These are phyloP conservation scores for Ostrea edulis DNA, from an alignment of 1,140 invertebrate genomes.

Conservation along the genomic window DNA sequence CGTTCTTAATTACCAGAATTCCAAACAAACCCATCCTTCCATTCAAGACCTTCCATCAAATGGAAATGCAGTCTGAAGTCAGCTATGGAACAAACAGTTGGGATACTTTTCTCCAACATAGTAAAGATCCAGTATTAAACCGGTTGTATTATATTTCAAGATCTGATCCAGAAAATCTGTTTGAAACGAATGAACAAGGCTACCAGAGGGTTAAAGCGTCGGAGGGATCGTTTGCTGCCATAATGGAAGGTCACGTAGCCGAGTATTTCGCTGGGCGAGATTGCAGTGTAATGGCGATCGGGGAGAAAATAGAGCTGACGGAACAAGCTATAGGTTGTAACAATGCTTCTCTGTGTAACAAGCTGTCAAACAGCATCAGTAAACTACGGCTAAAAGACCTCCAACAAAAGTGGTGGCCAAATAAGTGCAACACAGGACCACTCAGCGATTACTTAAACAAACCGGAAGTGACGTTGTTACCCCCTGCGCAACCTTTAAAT, in stretches of 20 bases:
- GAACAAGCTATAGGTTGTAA: constrained; percentile 90
- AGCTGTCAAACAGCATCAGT: constrained; percentile 59
- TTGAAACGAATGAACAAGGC: constrained; percentile 88
- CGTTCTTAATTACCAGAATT: constrained; percentile 85
- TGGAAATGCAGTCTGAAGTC: constrained; percentile 47
- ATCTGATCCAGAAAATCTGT: constrained; percentile 13
- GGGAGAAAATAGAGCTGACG: constrained; percentile 89
- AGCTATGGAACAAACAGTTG: neutral
- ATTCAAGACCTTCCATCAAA: constrained; percentile 58
- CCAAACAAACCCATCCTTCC: constrained; percentile 62
- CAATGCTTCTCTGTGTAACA: constrained; percentile 40
- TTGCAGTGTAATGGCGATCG: constrained; percentile 85
- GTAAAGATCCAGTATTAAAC: constrained; percentile 13
- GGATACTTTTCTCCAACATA: neutral
- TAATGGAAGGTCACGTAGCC: constrained; percentile 95
- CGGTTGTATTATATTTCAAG: constrained; percentile 9
- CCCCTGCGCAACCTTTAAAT: constrained; percentile 54
- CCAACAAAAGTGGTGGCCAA: constrained; percentile 73
- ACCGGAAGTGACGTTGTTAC: constrained; percentile 54
- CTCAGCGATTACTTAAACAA: constrained; percentile 54
- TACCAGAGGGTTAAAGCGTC: constrained; percentile 85
- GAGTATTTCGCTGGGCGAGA: constrained; percentile 94
- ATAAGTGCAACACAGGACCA: constrained; percentile 79
- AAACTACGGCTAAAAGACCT: constrained; percentile 66
- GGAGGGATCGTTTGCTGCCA: constrained; percentile 90